Conservation (phyloP, 1,140 invertebrate species). For the Alviniconcha marisindica region DNA sequence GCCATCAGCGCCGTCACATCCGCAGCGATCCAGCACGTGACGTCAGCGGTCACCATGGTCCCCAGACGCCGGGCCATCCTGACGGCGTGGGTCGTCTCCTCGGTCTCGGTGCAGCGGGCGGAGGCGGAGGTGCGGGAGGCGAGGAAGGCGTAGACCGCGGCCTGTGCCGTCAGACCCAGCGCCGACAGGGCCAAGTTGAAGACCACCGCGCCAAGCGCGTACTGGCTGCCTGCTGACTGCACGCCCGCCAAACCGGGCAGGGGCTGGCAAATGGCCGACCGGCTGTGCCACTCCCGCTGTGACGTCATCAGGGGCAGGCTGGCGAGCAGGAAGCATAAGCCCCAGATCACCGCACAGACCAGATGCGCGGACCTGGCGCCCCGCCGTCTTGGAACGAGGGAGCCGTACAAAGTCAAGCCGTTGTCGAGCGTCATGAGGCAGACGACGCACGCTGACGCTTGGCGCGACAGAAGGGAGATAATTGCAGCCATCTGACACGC, state of each 20-base stretch:
- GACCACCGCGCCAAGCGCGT: constrained; percentile 47
- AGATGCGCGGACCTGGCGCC: constrained; percentile 26
- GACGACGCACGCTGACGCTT: constrained; percentile 60
- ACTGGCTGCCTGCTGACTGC: constrained; percentile 46
- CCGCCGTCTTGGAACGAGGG: constrained; percentile 45
- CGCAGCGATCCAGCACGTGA: constrained; percentile 55
- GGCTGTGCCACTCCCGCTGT: constrained; percentile 52
- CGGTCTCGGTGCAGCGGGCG: neutral
- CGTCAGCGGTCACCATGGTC: constrained; percentile 47
- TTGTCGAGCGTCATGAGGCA: constrained; percentile 62
- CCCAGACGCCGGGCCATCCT: constrained; percentile 49
- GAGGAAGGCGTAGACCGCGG: constrained; percentile 51
- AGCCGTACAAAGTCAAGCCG: constrained; percentile 54
- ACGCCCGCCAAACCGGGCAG: constrained; percentile 51
- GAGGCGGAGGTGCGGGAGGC: constrained; percentile 26
- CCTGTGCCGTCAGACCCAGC: too few species aligned
- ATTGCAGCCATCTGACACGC: constrained; percentile 60
- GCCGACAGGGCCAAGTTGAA: constrained; percentile 52
- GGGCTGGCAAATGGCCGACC: constrained; percentile 51
- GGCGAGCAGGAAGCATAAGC: constrained; percentile 39
- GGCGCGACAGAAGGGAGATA: constrained; percentile 57
- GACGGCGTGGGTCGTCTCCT: constrained; percentile 45
- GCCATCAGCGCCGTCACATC: constrained; percentile 50
- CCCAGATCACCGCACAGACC: constrained; percentile 40
- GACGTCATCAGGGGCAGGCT: constrained; percentile 46